These are phyloP conservation scores for Macrochelys suwanniensis DNA, from an alignment of 2,797 vertebrate genomes.

Conservation along the genomic window DNA sequence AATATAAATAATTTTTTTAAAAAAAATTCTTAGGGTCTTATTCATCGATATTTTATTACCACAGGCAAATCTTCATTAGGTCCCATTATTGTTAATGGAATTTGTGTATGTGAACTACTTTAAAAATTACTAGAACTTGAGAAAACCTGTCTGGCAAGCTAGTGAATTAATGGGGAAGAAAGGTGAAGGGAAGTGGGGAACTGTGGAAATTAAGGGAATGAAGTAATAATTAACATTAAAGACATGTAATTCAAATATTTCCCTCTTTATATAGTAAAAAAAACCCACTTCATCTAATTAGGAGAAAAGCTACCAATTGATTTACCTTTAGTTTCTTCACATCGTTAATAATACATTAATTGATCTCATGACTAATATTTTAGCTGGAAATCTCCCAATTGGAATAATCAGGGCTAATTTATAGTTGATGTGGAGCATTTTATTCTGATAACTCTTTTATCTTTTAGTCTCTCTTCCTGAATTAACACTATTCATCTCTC, in stretches of 20 bases:
- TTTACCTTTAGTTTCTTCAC: neutral
- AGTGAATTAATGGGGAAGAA: neutral
- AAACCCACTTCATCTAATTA: neutral
- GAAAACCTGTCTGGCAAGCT: neutral
- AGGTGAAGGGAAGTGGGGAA: neutral
- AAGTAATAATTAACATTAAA: neutral
- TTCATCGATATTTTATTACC: constrained; percentile 36
- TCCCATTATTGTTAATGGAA: neutral
- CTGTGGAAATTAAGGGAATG: neutral
- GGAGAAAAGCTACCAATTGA: neutral
- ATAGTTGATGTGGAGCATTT: neutral
- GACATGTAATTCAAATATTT: neutral
- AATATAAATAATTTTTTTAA: neutral
- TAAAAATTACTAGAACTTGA: neutral
- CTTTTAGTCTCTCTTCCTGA: neutral
- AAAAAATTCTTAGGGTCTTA: neutral
- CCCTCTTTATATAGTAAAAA: neutral
- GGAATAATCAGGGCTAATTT: neutral
- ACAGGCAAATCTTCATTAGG: neutral
- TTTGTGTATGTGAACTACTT: neutral
- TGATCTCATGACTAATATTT: neutral
- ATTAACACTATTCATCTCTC: neutral
- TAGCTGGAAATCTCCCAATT: neutral
- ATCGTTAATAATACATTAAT: neutral
- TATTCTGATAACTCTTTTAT: neutral